phyloP scores from a whole-genome alignment of 2,113 vertebrate species.

The Eleginops maclovinus region DNA sequence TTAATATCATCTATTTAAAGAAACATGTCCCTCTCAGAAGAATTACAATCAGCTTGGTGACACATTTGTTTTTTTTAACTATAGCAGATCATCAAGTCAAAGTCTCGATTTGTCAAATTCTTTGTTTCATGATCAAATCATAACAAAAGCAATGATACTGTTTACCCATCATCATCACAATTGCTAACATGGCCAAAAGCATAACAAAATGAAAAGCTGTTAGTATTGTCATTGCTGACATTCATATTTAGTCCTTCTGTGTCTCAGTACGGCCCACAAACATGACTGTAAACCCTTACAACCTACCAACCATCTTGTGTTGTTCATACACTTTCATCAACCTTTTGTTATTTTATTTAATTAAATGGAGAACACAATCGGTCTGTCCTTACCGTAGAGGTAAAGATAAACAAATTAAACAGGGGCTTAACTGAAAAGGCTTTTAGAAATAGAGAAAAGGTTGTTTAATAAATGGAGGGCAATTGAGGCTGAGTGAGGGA shows the following conservation, averaged over 20 bases:
- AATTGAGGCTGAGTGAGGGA: conserved; percentile 20
- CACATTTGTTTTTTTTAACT: no score
- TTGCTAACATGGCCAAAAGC: neutral
- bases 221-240: neutral
- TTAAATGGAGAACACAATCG: conserved; percentile 14
- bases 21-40: no score
- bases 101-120: no score
- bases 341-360: neutral
- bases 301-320: neutral
- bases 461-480: conserved; percentile 41
- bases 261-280: neutral
- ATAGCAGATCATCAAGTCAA: no score
- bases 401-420: conserved; percentile 50
- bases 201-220: neutral
- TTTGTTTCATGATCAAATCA: no score
- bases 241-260: neutral
- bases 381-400: conserved; percentile 1
- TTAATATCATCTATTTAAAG: no score
- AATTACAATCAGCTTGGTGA: no score
- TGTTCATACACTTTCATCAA: neutral
- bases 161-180: no score
- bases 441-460: conserved; percentile 18
- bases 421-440: conserved; percentile 10
- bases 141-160: no score
- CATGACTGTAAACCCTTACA: neutral